phyloP scores from a whole-genome alignment of 2,888 invertebrate species.

The Tetragonisca angustula region DNA sequence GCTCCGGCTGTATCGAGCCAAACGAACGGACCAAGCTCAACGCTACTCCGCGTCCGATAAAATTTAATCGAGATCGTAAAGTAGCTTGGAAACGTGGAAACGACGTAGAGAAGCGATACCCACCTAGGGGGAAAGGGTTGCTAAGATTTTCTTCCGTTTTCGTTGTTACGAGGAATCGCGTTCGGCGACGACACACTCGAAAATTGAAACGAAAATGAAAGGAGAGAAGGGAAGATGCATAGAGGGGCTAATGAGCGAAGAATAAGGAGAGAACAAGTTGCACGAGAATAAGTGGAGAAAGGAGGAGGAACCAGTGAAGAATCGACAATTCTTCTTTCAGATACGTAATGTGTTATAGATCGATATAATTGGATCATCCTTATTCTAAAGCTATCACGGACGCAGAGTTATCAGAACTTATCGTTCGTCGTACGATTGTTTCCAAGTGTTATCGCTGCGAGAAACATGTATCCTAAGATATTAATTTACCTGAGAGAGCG shows the following conservation, averaged over 20 bases:
- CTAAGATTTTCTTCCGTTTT: constrained; percentile 19
- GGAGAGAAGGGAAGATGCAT: not conserved
- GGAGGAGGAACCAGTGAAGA: constrained; percentile 37
- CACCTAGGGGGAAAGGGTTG: constrained; percentile 18
- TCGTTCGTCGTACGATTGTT: constrained; percentile 62
- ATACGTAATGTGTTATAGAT: constrained; percentile 45
- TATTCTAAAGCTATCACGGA: constrained; percentile 57
- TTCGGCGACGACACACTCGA: not conserved
- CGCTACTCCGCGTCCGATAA: constrained; percentile 57
- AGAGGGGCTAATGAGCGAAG: constrained; percentile 51
- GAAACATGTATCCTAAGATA: constrained; percentile 42
- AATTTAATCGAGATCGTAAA: constrained; percentile 61
- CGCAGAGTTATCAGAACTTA: constrained; percentile 48
- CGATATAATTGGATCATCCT: constrained; percentile 67
- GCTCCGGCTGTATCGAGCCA: constrained; percentile 41
- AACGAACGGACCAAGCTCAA: constrained; percentile 45
- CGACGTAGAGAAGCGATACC: constrained; percentile 13
- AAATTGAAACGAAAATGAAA: not conserved
- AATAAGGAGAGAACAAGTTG: constrained; percentile 55
- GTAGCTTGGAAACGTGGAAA: constrained; percentile 37
- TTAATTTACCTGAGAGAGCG: constrained; percentile 51
- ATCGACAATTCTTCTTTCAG: constrained; percentile 59
- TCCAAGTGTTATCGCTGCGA: constrained; percentile 3
- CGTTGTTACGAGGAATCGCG: constrained; percentile 12
- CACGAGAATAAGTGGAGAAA: not conserved